Base-by-base conservation (phyloP, 2,797 vertebrate genomes). In the Tadarida brasiliensis region DNA sequence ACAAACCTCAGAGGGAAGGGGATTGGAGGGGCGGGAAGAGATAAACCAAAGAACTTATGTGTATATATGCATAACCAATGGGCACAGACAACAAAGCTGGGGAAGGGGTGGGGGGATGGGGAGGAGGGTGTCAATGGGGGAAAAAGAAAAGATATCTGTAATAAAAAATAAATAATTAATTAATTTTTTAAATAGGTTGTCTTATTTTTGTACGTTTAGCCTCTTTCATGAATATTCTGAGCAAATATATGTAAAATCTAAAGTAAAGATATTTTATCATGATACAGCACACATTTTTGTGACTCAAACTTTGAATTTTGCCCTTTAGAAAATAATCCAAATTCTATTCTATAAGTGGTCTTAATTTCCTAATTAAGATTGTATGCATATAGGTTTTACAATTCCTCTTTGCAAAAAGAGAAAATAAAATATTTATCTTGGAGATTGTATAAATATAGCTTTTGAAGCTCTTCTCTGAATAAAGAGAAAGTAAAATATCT, bases 281-380 rank as follows among this genome's bases (percentile, higher is more conserved):
- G 12, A 44, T 26, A 26, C 59, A 87, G 3, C 59, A 65, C 39
- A 24, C 0, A 7, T 33, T 80, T 80, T 85, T 61, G 1, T 84
- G 85, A 80, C 61, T 94, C 56, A 89, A 83, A 68, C 4, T 76
- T 35, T 73, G 30, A 80, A 61, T 67, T 89, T 92, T 82, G 47
- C 3, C 14, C 22, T 78, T 93, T 84, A 44, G 6, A 63, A 96
- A 78, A 63, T 2, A 56, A 56, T 56, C 20, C 12, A 86, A 90
- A 63, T 5, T 68, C 17, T 87, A 30, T 70, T 88, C 17, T 17
- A n/a, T 11, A 65, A 78, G 12, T 61, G 33, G 11, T 30, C 16
- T 63, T 95, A 26, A 57, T 63, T 80, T 94, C 16, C 5, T 87
- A 80, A 16, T 81, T 11, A 77, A 57, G 14, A 54, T 65, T 95